These are phyloP conservation scores for Scatophagus argus DNA, from an alignment of 2,113 vertebrate species.

Conservation along the genomic window DNA sequence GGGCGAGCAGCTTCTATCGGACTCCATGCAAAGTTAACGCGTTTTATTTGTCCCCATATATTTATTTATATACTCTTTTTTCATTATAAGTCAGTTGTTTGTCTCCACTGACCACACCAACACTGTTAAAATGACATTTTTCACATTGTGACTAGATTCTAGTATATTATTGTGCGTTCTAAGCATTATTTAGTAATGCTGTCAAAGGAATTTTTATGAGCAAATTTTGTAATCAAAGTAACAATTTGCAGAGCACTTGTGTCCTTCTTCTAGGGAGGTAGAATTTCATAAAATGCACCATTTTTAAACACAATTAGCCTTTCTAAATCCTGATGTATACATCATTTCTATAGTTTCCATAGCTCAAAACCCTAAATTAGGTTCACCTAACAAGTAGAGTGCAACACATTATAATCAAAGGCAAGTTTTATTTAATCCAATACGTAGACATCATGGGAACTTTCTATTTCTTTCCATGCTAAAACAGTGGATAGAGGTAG, in stretches of 20 bases:
- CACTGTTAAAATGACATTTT: background rate
- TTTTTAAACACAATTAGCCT: background rate
- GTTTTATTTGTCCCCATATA: too few species aligned
- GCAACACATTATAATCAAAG: constrained; percentile 63
- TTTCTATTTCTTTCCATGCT: constrained; percentile 56
- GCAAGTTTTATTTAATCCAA: constrained; percentile 67
- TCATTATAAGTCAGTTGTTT: background rate
- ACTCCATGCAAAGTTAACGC: background rate
- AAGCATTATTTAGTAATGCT: background rate
- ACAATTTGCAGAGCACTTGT: background rate
- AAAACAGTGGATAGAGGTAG: constrained; percentile 70
- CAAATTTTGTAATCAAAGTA: background rate
- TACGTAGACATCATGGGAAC: constrained; percentile 64
- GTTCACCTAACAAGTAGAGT: constrained; percentile 27
- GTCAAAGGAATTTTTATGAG: background rate
- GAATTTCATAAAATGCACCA: background rate
- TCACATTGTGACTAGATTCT: background rate
- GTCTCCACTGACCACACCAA: background rate
- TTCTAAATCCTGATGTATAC: background rate
- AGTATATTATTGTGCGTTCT: background rate
- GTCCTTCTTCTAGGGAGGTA: background rate
- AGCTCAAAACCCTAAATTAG: background rate
- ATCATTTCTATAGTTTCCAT: background rate
- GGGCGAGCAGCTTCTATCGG: background rate
- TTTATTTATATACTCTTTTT: too few species aligned